Conservation (phyloP, 2,113 vertebrate species). For the Buteo buteo region DNA sequence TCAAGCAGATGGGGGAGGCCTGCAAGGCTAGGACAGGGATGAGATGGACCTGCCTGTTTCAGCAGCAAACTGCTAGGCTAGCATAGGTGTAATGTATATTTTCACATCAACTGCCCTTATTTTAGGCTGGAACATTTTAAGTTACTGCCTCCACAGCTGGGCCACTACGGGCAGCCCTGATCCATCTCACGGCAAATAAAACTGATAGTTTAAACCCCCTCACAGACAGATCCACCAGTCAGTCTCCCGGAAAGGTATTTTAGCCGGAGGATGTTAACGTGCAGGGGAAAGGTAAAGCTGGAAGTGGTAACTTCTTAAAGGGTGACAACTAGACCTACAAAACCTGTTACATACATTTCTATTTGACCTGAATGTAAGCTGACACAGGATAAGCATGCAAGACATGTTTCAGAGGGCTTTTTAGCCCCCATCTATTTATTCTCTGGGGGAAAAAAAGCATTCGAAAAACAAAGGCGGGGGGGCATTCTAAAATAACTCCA, state of each 20-base stretch:
- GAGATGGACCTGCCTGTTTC: not conserved
- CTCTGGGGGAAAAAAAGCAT: not conserved
- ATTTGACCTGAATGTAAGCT: not conserved
- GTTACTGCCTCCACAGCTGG: not conserved
- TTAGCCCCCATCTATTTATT: not conserved
- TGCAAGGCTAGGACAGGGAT: not conserved
- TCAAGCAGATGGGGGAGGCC: not conserved
- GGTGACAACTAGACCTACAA: not conserved
- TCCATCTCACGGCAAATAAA: not conserved
- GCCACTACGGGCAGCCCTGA: not conserved
- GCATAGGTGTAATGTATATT: fast-evolving
- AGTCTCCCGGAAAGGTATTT: not conserved
- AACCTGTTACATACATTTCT: not conserved
- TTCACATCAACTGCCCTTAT: not conserved
- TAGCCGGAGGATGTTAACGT: not conserved
- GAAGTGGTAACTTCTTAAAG: not conserved
- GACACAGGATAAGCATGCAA: not conserved
- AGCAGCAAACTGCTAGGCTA: not conserved
- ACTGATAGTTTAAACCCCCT: not conserved
- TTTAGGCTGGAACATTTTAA: not conserved
- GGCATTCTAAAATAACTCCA: not conserved
- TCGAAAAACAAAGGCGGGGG: too few relatives aligned
- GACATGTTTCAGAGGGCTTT: not conserved
- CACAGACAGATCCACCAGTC: not conserved
- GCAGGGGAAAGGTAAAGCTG: not conserved